Base-by-base conservation (phyloP, 2,797 vertebrate species). In the Epinephelus coioides region DNA sequence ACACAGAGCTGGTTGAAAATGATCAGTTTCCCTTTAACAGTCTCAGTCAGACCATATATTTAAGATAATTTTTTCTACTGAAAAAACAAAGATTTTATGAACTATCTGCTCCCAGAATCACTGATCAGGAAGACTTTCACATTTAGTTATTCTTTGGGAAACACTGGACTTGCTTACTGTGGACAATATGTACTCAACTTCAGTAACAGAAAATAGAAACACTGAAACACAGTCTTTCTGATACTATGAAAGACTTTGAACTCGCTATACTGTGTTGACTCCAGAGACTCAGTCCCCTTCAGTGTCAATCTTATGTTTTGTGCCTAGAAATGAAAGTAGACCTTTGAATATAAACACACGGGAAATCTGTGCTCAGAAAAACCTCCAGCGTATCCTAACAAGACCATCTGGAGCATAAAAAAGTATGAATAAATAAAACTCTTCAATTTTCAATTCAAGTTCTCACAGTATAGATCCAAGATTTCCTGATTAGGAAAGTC, bases 391-490 rank as follows among this genome's bases (percentile, higher is more conserved):
- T 47, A 19, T 65, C 44, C 7, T 61, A 61, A 79, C 54, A 60
- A 53, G 30, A 59, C 68, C 62, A 84, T 74, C 61, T 81, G 51
- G 21, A 38, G 17, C 18, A 68, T 34, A 19, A 53, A 53, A n/a
- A 46, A 30, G 3, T 10, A 46, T 1, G 47, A 68, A 75, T 61
- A 76, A 40, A 49, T 71, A 34, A 55, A 63, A 49, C 38, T 23
- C 8, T 65, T 75, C n/a, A 69, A 21, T 44, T 53, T 76, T 51
- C 59, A 78, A 23, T 47, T 34, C 21, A 67, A 34, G 27, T 85
- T 86, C 51, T 76, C 62, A 68, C 73, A 78, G 73, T 23, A 34
- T 17, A 43, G 47, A 80, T 85, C 78, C 76, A 83, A 64, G 49
- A 73, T 44, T 72, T 40, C n/a, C 54, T 73, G 17, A 82, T 77